These are phyloP conservation scores for Chymomyza costata DNA, from an alignment of 1,140 invertebrate genomes.

Conservation along the genomic window DNA sequence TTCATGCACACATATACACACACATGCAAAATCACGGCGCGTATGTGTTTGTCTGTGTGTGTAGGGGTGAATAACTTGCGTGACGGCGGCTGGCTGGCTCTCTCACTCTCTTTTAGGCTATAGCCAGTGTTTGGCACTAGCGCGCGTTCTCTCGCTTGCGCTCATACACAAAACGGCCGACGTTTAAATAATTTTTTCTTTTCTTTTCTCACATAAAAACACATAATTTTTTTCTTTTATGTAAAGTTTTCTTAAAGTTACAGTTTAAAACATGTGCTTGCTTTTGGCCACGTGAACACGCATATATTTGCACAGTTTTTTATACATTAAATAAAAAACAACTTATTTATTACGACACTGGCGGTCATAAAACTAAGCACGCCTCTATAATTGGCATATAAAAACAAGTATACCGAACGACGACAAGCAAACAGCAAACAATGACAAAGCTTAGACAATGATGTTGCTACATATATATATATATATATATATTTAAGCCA, in stretches of 20 bases:
- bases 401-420: no score
- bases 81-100: constrained; percentile 57
- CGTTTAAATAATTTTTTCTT: constrained; percentile 31
- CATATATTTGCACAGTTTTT: constrained; percentile 30
- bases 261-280: constrained; percentile 39
- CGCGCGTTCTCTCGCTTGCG: constrained; percentile 14
- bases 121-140: constrained; percentile 31
- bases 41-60: constrained; percentile 44
- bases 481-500: no score
- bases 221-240: constrained; percentile 58
- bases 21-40: constrained; percentile 49
- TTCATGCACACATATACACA: constrained; percentile 26
- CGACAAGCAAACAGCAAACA: no score
- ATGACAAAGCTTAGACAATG: constrained; percentile 3
- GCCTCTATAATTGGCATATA: no score
- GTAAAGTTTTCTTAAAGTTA: constrained; percentile 36
- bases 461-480: not conserved
- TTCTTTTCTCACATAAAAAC: constrained; percentile 37
- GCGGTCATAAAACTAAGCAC: constrained; percentile 20
- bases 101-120: constrained; percentile 40
- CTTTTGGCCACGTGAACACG: constrained; percentile 33
- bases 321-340: constrained; percentile 32
- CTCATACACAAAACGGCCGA: constrained; percentile 9
- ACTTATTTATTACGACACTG: constrained; percentile 22
- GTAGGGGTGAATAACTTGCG: constrained; percentile 69